These are phyloP conservation scores for Zaprionus kolodkinae DNA, from an alignment of 1,140 invertebrate species.

Conservation along the genomic window DNA sequence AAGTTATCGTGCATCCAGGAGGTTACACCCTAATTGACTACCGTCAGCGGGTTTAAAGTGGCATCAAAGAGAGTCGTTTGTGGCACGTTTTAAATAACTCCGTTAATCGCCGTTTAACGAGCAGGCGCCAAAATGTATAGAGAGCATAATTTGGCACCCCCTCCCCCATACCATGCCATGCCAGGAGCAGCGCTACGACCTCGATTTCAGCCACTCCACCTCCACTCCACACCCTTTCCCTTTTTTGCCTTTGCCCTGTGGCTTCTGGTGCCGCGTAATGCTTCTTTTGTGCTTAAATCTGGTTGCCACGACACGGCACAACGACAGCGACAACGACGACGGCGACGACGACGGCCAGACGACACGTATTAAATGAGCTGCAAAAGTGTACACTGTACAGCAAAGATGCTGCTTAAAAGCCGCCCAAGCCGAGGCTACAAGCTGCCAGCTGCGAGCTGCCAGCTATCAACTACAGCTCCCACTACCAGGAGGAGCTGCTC, in stretches of 20 bases:
- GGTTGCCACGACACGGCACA: constrained; percentile 70
- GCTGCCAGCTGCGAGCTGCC: not conserved
- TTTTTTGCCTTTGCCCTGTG: constrained; percentile 60
- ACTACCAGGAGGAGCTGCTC: not conserved
- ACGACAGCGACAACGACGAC: constrained; percentile 22
- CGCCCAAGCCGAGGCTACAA: constrained; percentile 31
- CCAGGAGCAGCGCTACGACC: not conserved
- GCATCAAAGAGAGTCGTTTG: constrained; percentile 62
- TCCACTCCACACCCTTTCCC: constrained; percentile 8
- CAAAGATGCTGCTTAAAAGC: constrained; percentile 57
- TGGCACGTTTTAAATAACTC: constrained; percentile 56
- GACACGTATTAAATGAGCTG: constrained; percentile 80
- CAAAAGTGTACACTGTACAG: constrained; percentile 52
- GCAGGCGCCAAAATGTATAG: constrained; percentile 52
- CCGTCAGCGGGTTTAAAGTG: constrained; percentile 71
- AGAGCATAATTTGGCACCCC: constrained; percentile 47
- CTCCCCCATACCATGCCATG: constrained; percentile 8
- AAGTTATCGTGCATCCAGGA: no score
- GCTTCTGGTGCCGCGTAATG: constrained; percentile 70
- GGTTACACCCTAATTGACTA: constrained; percentile 62
- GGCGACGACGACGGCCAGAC: constrained; percentile 58
- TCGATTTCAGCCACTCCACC: not conserved
- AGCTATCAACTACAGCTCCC: not conserved
- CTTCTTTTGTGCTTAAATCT: constrained; percentile 79
- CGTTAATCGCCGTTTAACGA: constrained; percentile 76